Evolutionary conservation across 64 coral and sea anemone genomes (phyloP).

Genomic region (Pocillopora damicornis): DNA sequence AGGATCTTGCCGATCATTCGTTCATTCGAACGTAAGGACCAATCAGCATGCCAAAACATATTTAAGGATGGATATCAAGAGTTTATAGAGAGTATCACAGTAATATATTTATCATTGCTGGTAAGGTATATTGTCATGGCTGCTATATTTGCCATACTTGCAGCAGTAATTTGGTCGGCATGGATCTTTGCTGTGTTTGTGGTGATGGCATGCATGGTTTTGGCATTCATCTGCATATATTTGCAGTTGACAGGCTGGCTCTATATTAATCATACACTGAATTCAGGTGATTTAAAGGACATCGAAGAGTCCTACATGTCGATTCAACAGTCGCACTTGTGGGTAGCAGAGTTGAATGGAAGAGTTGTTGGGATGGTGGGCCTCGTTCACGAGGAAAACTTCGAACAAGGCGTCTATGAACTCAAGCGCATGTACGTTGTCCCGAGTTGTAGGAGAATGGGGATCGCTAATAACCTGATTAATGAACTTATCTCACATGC

Average conservation of each 20-base stretch:
- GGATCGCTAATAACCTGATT: constrained; percentile 9
- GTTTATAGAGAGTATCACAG: no score
- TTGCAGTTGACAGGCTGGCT: neutral
- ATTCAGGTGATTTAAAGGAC: constrained; percentile 9
- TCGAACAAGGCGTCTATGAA: constrained; percentile 8
- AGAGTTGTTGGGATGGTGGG: constrained; percentile 44
- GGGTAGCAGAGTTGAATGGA: constrained; percentile 20
- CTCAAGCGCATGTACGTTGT: constrained; percentile 35
- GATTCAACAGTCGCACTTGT: constrained; percentile 1
- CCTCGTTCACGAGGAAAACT: neutral
- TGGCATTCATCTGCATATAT: neutral
- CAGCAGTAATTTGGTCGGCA: no score
- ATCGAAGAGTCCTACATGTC: constrained; percentile 5
- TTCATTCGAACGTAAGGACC: no score
- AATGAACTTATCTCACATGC: neutral
- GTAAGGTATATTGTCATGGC: no score
- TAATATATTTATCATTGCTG: no score
- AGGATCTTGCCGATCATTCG: no score
- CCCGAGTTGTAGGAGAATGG: constrained; percentile 4
- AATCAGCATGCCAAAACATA: no score
- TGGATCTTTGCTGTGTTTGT: neutral
- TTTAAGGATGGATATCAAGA: no score
- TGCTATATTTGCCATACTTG: no score
- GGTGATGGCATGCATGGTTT: neutral
- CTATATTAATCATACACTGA: neutral